A percentile compares a stretch with the other conserved stretches of the same genome.
These are phyloP conservation scores for Epistrophe grossulariae DNA, from an alignment of 2,888 invertebrate genomes.

Conservation along the genomic window DNA sequence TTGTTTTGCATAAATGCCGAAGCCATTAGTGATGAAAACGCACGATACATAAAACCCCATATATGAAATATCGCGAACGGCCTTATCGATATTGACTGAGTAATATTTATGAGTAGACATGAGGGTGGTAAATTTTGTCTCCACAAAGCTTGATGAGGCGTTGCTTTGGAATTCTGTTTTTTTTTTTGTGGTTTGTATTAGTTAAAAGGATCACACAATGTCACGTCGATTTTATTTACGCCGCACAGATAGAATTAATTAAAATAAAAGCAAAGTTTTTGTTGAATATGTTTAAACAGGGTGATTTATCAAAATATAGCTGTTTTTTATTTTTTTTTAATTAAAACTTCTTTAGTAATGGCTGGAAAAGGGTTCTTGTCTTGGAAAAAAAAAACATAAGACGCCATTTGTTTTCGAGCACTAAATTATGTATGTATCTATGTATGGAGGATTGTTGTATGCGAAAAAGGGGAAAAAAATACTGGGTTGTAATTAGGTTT, in stretches of 20 bases:
- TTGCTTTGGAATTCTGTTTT: neutral
- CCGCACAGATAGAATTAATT: slow-evolving; percentile 20
- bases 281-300: neutral
- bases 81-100: slow-evolving; percentile 31
- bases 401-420: no score
- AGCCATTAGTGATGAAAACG: slow-evolving; percentile 83
- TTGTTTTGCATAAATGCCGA: slow-evolving; percentile 79
- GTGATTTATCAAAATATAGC: neutral
- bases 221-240: slow-evolving; percentile 58
- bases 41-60: slow-evolving; percentile 76
- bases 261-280: slow-evolving; percentile 19
- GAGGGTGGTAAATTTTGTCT: slow-evolving; percentile 4
- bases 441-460: no score
- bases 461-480: no score
- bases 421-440: no score
- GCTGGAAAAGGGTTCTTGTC: no score
- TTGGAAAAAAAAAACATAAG: no score
- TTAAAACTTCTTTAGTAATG: no score
- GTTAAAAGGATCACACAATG: slow-evolving; percentile 57
- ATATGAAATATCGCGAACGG: slow-evolving; percentile 37
- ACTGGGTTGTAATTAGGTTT: no score
- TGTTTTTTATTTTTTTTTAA: neutral
- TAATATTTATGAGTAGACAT: slow-evolving; percentile 29
- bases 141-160: slow-evolving; percentile 29
- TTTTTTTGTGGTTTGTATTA: neutral